Conservation (phyloP, 2,888 invertebrate species). For the Pyrocoelia pectoralis region DNA sequence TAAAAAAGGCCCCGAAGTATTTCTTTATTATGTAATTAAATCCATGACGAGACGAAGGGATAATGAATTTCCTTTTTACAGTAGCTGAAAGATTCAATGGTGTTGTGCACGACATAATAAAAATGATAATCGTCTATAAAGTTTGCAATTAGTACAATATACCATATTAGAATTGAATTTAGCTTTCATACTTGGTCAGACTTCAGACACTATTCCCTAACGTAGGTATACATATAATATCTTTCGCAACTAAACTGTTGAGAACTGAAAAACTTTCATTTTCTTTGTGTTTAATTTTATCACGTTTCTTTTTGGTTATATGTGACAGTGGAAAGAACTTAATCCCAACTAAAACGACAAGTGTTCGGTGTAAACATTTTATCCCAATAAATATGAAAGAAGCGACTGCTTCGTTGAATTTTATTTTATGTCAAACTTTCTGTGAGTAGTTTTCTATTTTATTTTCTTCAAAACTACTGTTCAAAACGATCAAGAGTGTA, state of each 20-base stretch:
- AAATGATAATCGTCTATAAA: neutral
- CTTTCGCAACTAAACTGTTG: too few species aligned
- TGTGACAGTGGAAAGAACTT: too few species aligned
- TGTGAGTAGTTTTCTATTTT: neutral
- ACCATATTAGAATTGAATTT: neutral
- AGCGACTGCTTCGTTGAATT: neutral
- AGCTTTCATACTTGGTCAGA: neutral
- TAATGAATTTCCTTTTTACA: neutral
- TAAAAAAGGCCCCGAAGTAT: neutral
- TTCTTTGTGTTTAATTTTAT: too few species aligned
- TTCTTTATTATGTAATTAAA: constrained; percentile 1
- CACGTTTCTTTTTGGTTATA: too few species aligned
- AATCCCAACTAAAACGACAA: too few species aligned
- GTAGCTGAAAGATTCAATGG: neutral
- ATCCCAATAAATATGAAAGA: constrained; percentile 1
- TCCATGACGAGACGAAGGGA: neutral
- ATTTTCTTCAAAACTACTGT: neutral
- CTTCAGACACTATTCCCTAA: too few species aligned
- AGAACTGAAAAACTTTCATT: too few species aligned
- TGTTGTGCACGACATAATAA: neutral
- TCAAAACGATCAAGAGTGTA: neutral
- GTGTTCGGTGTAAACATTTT: neutral
- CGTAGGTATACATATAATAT: too few species aligned
- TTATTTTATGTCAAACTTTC: constrained; percentile 5
- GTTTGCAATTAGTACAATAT: neutral